phyloP scores from a whole-genome alignment of 2,888 invertebrate genomes.

The Protodeltote pygarga region DNA sequence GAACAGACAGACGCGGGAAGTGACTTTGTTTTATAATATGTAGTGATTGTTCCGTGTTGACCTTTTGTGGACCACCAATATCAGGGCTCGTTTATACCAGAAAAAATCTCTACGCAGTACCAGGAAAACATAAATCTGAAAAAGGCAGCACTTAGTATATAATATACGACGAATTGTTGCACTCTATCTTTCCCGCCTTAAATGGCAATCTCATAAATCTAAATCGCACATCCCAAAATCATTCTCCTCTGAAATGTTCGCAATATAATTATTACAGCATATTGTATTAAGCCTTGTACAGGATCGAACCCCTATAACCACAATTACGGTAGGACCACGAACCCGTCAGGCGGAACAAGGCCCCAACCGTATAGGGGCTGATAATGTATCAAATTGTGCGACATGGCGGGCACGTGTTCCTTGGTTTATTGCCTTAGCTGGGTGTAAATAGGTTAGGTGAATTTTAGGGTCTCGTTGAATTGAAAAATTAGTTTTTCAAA shows the following conservation, averaged over 20 bases:
- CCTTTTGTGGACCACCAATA: no score
- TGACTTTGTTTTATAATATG: no score
- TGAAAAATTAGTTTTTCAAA: no score
- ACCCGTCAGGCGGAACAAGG: slow-evolving; percentile 37
- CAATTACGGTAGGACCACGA: slow-evolving; percentile 49
- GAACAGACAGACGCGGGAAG: no score
- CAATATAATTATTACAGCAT: slow-evolving; percentile 26
- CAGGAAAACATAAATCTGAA: no score
- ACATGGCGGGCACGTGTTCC: slow-evolving; percentile 14
- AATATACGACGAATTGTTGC: no score
- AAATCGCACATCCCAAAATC: neutral
- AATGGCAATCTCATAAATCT: neutral
- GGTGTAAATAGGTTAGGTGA: slow-evolving; percentile 7
- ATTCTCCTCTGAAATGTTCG: slow-evolving; percentile 4
- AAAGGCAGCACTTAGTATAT: no score
- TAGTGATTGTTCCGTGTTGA: no score
- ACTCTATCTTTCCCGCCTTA: neutral
- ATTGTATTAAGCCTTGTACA: slow-evolving; percentile 23
- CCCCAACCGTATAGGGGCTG: slow-evolving; percentile 41
- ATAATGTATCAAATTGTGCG: slow-evolving; percentile 40
- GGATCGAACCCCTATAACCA: slow-evolving; percentile 39
- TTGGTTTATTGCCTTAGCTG: slow-evolving; percentile 13
- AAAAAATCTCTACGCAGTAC: no score
- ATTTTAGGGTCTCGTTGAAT: slow-evolving; percentile 3
- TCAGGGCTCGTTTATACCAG: no score